Conservation (phyloP, 1,140 invertebrate genomes). For the Leucophenga varia region DNA sequence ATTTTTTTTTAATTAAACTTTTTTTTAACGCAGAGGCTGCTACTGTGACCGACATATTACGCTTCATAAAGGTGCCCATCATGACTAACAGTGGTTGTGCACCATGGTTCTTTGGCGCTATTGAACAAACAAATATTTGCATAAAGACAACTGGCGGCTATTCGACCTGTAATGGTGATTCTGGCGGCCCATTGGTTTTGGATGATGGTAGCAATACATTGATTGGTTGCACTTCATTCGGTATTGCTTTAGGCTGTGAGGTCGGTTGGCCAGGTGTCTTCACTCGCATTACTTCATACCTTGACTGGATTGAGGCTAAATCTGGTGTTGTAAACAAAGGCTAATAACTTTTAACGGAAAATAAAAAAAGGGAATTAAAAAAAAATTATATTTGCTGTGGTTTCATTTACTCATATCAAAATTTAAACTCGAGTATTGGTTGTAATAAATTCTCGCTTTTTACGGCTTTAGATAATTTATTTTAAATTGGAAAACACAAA, state of each 20-base stretch:
- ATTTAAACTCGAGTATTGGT: too few relatives aligned
- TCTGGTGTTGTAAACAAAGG: conserved; percentile 30
- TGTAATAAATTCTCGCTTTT: too few relatives aligned
- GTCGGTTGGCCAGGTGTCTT: conserved; percentile 59
- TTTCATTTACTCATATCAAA: too few relatives aligned
- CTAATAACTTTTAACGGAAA: too few relatives aligned
- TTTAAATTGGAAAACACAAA: too few relatives aligned
- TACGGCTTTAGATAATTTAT: too few relatives aligned
- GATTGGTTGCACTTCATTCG: conserved; percentile 62
- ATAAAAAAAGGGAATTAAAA: too few relatives aligned
- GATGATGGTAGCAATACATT: conserved; percentile 44
- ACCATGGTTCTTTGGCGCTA: conserved; percentile 22
- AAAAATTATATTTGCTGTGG: too few relatives aligned
- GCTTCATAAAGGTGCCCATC: conserved; percentile 25
- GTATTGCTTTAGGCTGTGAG: conserved; percentile 59
- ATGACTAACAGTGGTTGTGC: conserved; percentile 34
- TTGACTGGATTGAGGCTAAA: conserved; percentile 58
- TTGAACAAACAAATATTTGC: conserved; percentile 27
- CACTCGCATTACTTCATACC: conserved; percentile 59
- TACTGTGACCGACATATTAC: conserved; percentile 25
- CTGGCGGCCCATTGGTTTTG: conserved; percentile 59
- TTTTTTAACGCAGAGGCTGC: conserved; percentile 13
- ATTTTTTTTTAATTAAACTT: background rate
- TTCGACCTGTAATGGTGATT: conserved; percentile 58
- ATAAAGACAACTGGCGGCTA: conserved; percentile 41